Evolutionary conservation across 2,888 invertebrate genomes (phyloP).

Genomic region (Eupithecia inturbata): DNA sequence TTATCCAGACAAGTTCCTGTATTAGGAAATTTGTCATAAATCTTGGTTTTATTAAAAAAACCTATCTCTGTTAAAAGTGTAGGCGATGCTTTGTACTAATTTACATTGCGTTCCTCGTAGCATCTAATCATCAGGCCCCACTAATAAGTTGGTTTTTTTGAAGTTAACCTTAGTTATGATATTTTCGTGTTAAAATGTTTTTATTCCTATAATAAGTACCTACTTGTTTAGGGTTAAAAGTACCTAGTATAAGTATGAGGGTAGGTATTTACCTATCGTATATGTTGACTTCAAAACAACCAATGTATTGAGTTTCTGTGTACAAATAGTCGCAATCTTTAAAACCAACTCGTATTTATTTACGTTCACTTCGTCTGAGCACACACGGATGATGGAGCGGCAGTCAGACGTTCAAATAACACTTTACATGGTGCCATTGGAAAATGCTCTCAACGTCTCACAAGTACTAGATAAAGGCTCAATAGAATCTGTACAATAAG

Average conservation of each 20-base stretch:
- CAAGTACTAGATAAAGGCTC: background rate
- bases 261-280: background rate
- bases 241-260: background rate
- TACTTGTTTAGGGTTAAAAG: too few relatives aligned
- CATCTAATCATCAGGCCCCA: background rate
- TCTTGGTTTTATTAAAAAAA: background rate
- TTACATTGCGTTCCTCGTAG: background rate
- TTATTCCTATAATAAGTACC: background rate
- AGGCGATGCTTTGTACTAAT: background rate
- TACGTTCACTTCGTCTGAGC: constrained; percentile 42
- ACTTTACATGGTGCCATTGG: constrained; percentile 42
- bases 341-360: constrained; percentile 39
- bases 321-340: constrained; percentile 32
- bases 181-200: background rate
- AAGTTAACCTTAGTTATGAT: background rate
- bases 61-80: background rate
- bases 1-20: background rate
- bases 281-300: background rate
- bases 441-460: constrained; percentile 47
- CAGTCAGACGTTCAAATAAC: constrained; percentile 46
- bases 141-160: background rate
- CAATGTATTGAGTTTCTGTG: constrained; percentile 24
- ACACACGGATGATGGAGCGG: constrained; percentile 49
- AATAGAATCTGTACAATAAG: background rate
- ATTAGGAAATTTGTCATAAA: background rate